Base-by-base conservation (phyloP, 2,113 vertebrate genomes). In the Nannobrachium achirus region DNA sequence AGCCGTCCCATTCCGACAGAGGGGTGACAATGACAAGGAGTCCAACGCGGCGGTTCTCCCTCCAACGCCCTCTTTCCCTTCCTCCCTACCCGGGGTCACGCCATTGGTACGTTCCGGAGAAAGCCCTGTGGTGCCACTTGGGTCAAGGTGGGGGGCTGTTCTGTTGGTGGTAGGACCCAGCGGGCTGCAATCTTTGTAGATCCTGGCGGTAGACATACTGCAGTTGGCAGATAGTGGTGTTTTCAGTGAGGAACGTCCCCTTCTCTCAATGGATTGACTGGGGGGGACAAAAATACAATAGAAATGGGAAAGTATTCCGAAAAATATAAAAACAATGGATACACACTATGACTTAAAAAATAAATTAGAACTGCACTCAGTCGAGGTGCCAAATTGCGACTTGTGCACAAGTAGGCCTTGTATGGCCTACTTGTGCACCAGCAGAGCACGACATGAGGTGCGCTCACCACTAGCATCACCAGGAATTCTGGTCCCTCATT, bases 241-340 rank as follows among this genome's bases (percentile, higher is more conserved):
- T 56, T 67, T 72, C n/a, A 73, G 53, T 13, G 78, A 62, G 14
- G 67, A 58, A 11, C 7, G 2, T 5, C 69, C 65, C 16, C 0
- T 19, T 14, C 41, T 73, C 48, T 76, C 71, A 11, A 6, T 15
- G 5, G 45, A 52, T 66, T 20, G 55, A 56, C 87, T 90, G 74
- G n/a, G 67, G n/a, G 53, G 58, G 41, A 52, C 5, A 11, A 64
- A 33, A 33, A n/a, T n/a, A n/a, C n/a, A n/a, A n/a, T n/a, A n/a
- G n/a, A n/a, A n/a, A n/a, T n/a, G n/a, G n/a, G n/a, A n/a, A n/a
- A 63, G 11, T 44, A 0, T 1, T 38, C 8, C 8, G 0, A 41
- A 61, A 2, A 56, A 3, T 48, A 1, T 56, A 45, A 46, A 16
- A 15, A 16, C 9, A 50, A 60, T n/a, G n/a, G n/a, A n/a, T n/a